phyloP scores from a whole-genome alignment of 2,888 invertebrate genomes.

The Ditula angustiorana region DNA sequence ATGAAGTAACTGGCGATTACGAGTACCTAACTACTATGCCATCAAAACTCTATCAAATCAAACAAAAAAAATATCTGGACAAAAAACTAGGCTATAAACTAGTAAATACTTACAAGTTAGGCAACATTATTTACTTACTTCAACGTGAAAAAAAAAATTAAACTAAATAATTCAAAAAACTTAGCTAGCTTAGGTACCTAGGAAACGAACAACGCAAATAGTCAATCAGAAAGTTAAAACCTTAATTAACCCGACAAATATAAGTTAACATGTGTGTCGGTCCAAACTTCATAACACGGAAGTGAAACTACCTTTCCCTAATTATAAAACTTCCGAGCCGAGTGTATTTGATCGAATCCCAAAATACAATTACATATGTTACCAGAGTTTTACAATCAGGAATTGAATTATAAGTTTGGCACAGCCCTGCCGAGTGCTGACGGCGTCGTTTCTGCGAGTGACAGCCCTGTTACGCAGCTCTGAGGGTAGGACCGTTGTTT shows the following conservation, averaged over 20 bases:
- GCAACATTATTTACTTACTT: too few species aligned
- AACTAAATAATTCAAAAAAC: too few species aligned
- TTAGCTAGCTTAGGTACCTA: too few species aligned
- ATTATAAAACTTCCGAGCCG: conserved; percentile 8
- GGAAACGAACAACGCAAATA: not conserved
- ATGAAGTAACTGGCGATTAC: too few species aligned
- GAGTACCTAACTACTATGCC: too few species aligned
- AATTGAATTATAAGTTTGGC: conserved; percentile 37
- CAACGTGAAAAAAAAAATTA: not conserved
- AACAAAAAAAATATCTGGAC: too few species aligned
- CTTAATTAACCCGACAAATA: not conserved
- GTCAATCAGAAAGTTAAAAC: too few species aligned
- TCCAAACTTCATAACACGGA: not conserved
- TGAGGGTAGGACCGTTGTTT: conserved; percentile 1
- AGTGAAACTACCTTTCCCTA: conserved; percentile 2
- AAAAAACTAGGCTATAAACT: too few species aligned
- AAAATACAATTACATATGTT: conserved; percentile 40
- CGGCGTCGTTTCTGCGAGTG: conserved; percentile 30
- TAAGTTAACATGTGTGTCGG: not conserved
- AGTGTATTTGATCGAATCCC: conserved; percentile 5
- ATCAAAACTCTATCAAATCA: too few species aligned
- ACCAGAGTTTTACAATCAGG: conserved; percentile 26
- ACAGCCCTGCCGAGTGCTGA: conserved; percentile 16
- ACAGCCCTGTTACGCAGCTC: conserved; percentile 35
- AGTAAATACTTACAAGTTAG: too few species aligned